These are phyloP conservation scores for Sarcoramphus papa DNA, from an alignment of 2,797 vertebrate genomes.

Conservation along the genomic window DNA sequence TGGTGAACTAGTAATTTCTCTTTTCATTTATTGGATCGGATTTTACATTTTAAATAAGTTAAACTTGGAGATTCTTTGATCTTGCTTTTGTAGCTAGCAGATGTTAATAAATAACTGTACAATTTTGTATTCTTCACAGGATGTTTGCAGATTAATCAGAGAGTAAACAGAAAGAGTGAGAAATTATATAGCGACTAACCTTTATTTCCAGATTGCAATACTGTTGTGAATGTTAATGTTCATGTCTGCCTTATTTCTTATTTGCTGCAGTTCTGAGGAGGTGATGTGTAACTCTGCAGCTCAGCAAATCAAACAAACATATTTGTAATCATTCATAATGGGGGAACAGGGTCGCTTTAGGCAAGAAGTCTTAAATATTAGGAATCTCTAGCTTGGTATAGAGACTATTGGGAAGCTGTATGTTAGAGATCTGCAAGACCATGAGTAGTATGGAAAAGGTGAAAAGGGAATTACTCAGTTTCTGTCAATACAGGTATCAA, in stretches of 20 bases:
- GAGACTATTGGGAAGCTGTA: background rate
- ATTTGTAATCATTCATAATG: background rate
- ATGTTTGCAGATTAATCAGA: background rate
- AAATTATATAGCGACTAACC: background rate
- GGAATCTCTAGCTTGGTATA: background rate
- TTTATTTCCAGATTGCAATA: background rate
- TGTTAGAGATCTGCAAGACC: background rate
- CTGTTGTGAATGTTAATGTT: background rate
- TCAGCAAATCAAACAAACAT: background rate
- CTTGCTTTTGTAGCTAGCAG: background rate
- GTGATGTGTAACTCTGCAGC: background rate
- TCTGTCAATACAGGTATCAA: background rate
- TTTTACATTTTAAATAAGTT: conserved; percentile 28
- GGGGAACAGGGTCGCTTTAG: background rate
- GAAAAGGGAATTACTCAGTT: background rate
- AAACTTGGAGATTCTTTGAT: conserved; percentile 31
- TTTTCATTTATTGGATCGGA: background rate
- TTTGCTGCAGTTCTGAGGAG: background rate
- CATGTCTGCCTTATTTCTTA: background rate
- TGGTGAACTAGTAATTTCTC: background rate
- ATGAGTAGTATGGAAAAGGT: background rate
- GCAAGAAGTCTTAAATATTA: background rate
- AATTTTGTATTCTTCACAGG: background rate
- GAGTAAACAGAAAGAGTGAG: background rate
- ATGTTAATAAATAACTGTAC: conserved; percentile 62